Evolutionary conservation across 2,113 vertebrate genomes (phyloP), one percentile per base, ranked within the genome.

Genomic region (Bubo blakistoni): DNA sequence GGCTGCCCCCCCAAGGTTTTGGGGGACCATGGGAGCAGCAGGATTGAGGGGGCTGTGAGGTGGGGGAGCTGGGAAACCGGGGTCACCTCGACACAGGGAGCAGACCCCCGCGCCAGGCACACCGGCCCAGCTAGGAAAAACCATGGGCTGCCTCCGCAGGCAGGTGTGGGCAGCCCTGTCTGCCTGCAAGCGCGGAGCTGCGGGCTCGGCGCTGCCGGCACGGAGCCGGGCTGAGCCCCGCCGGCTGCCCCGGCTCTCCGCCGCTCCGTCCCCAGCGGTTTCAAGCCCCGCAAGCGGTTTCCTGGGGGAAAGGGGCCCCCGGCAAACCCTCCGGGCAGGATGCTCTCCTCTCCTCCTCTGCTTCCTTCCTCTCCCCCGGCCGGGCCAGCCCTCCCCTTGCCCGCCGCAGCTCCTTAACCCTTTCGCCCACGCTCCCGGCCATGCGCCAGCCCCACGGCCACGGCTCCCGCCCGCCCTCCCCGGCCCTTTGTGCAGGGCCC

Each of bases 301-400:
- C 94, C 95, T 81, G 22, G 81, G 90, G 84, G 72, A 88, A 81
- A 66, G 69, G 69, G 95, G 77, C 94, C 96, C 73, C 81, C 27
- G 29, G 89, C 82, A 71, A 92, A 30, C 47, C 58, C 86, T 83
- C 70, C 14, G 58, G 77, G 96, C 95, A 94, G 94, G 94, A 96
- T 96, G 92, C 92, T 93, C 71, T 88, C 92, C 85, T 94, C 91
- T 94, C 72, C 89, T 95, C 92, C 92, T 86, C 93, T 95, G 92
- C 84, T 96, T 96, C 95, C 96, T 96, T 97, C 96, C 96, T 93
- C 85, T 89, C 81, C 77, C 61, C 40, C 2, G 26, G 74, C 82
- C 91, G 25, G 57, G 80, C 76, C 58, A 88, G 76, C 82, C 91
- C 90, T 49, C 85, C 74, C 32, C 55, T 73, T 49, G 70, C 49